phyloP scores from a whole-genome alignment of 2,888 invertebrate species.

The Epirrhoe alternata region DNA sequence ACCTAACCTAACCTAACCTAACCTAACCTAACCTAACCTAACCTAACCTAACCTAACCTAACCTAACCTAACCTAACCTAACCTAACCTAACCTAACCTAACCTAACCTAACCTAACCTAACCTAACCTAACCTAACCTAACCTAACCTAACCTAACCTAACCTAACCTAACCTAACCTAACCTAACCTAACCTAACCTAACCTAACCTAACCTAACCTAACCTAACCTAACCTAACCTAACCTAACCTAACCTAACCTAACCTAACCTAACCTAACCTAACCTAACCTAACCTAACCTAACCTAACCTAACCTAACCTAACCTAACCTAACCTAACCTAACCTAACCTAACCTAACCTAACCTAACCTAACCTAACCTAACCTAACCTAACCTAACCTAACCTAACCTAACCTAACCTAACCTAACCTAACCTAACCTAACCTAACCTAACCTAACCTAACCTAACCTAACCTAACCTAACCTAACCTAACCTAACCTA shows the following conservation, averaged over 20 bases:
- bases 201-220: conserved; percentile 35
- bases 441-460: conserved; percentile 41
- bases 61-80: conserved; percentile 40
- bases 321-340: conserved; percentile 39
- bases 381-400: conserved; percentile 39
- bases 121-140: conserved; percentile 36
- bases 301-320: conserved; percentile 39
- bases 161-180: conserved; percentile 37
- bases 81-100: conserved; percentile 40
- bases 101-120: conserved; percentile 37
- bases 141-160: conserved; percentile 34
- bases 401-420: conserved; percentile 39
- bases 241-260: conserved; percentile 36
- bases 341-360: conserved; percentile 39
- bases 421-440: conserved; percentile 39
- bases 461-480: conserved; percentile 37
- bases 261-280: conserved; percentile 34
- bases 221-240: conserved; percentile 36
- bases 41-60: conserved; percentile 41
- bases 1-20: conserved; percentile 39
- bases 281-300: conserved; percentile 38
- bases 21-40: conserved; percentile 41
- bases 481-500: conserved; percentile 37
- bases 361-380: conserved; percentile 38
- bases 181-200: conserved; percentile 38